phyloP scores from a whole-genome alignment of 1,140 invertebrate species.

The Tribolium castaneum region DNA sequence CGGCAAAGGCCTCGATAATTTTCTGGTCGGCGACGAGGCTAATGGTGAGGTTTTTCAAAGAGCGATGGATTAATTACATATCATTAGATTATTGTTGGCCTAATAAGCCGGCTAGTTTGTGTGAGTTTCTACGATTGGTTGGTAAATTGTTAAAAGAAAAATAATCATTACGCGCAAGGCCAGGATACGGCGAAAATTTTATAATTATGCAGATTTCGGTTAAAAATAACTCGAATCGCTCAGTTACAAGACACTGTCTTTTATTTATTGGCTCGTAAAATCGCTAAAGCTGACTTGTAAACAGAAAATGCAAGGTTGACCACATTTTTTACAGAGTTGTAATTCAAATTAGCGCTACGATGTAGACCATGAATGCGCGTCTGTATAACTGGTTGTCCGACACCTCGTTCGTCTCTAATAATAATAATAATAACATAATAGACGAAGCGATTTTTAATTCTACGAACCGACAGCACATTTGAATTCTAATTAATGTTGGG shows the following conservation, averaged over 20 bases:
- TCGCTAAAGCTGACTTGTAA: neutral
- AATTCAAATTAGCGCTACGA: neutral
- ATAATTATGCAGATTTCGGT: slow-evolving; percentile 5
- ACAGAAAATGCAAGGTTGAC: slow-evolving; percentile 17
- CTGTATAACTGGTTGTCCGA: neutral
- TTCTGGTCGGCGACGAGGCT: neutral
- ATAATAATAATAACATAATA: neutral
- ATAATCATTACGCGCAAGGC: neutral
- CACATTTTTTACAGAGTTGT: neutral
- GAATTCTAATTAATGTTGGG: too few species aligned
- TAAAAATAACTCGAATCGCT: slow-evolving; percentile 17
- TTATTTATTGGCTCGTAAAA: neutral
- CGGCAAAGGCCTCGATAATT: neutral
- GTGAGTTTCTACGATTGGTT: too few species aligned
- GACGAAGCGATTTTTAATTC: too few species aligned
- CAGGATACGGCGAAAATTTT: neutral
- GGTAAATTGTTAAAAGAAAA: neutral
- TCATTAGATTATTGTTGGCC: neutral
- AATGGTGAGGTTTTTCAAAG: neutral
- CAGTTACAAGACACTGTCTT: neutral
- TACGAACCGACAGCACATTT: too few species aligned
- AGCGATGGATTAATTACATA: neutral
- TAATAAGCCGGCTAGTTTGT: neutral
- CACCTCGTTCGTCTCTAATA: neutral
- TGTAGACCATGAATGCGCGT: neutral